These are phyloP conservation scores for Rhagophthalmus giganteus DNA, from an alignment of 2,888 invertebrate genomes.

Conservation along the genomic window DNA sequence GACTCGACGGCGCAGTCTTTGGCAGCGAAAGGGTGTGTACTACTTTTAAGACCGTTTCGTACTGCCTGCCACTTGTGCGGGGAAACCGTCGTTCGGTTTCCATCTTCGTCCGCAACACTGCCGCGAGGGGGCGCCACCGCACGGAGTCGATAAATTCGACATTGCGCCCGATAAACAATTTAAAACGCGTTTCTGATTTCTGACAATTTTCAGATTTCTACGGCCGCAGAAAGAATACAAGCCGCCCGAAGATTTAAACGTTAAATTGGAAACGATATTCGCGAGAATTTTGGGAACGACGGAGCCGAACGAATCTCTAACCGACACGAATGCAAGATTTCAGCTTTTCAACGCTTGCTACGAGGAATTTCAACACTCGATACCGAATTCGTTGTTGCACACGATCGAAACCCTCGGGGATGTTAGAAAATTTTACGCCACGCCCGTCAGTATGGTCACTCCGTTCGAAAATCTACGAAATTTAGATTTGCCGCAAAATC, in stretches of 20 bases:
- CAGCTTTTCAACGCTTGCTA: slow-evolving; percentile 70
- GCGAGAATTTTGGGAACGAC: slow-evolving; percentile 57
- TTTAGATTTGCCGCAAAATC: slow-evolving; percentile 81
- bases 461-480: slow-evolving; percentile 74
- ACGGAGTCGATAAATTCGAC: slow-evolving; percentile 53
- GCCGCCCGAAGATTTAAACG: slow-evolving; percentile 68
- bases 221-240: slow-evolving; percentile 73
- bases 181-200: slow-evolving; percentile 8
- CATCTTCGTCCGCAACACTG: slow-evolving; percentile 38
- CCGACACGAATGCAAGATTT: slow-evolving; percentile 64
- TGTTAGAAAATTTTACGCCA: slow-evolving; percentile 71
- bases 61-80: slow-evolving; percentile 41
- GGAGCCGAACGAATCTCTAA: slow-evolving; percentile 54
- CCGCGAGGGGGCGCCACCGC: slow-evolving; percentile 47
- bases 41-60: slow-evolving; percentile 35
- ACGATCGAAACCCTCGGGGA: slow-evolving; percentile 76
- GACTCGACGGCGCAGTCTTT: slow-evolving; percentile 65
- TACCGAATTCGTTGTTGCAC: slow-evolving; percentile 83
- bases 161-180: slow-evolving; percentile 47
- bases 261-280: slow-evolving; percentile 66
- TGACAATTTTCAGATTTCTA: slow-evolving; percentile 68
- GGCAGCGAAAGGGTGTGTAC: slow-evolving; percentile 70
- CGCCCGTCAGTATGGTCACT: slow-evolving; percentile 68
- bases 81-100: slow-evolving; percentile 49
- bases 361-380: slow-evolving; percentile 71